Base-by-base conservation (phyloP, 2,888 invertebrate species). In the Catonia carolina region DNA sequence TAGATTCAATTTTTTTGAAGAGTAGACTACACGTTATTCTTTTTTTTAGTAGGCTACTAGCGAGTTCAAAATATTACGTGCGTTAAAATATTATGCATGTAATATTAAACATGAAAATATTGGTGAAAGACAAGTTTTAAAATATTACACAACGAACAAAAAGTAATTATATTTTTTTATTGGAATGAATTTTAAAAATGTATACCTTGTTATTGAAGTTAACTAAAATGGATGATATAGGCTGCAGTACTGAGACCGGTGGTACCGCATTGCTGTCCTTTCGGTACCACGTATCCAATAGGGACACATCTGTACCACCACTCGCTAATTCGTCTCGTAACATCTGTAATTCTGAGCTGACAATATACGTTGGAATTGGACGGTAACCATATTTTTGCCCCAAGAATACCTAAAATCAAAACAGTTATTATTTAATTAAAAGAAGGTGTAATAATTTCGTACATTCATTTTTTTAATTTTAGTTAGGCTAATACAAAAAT, bases 301-400 rank as follows among this genome's bases (percentile, higher is more conserved):
- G 75, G 1, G 80, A 81, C 0, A 86, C 87, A 66, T 94, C 93
- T 12, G 85, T 85, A 0, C 89, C 88, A 64, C 89, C 85, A 23
- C 86, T 84, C 0, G 85, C 85, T 27, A 96, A 74, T 67, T 94
- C 93, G 58, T 91, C 90, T 49, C 92, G 78, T 14, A 98, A 75
- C 78, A 92, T 74, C 68, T 89, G 89, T 51, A 97, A 78, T 69
- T 98, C 95, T 0, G 89, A 89, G 23, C 93, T 94, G 1, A 93
- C 75, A 57, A 98, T 93, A 70, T 94, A 92, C 0, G 96, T 95
- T 0, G 97, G 98, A 63, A 98, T 92, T 0, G 98, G 97, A 12
- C 98, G 83, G 73, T 98, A 98, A 17, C 98, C 98, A 73, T 98
- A 98, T 73, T 98, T 98, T 75, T 98, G 97, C 0, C 97, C 97